Evolutionary conservation across 1,140 invertebrate species (phyloP), one percentile per base, ranked within the genome.

Genomic region (Scaptomyza graminum): DNA sequence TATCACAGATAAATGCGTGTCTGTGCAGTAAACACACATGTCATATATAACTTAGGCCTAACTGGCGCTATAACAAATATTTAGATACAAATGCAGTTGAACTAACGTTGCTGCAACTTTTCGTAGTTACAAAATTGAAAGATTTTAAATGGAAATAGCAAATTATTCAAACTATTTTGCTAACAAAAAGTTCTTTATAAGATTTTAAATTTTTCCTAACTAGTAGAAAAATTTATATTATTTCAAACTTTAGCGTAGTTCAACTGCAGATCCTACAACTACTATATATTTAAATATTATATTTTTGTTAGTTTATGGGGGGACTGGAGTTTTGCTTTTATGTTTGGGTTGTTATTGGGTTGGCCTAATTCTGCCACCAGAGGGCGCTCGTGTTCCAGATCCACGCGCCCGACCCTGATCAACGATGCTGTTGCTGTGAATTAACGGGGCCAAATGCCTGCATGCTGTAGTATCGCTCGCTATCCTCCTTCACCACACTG

Each of bases 401-500:
- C 83, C 83, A 88, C 76, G 83, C 83, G 73, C 83, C 83, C 83
- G 83, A 88, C 79, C 67, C 84, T 83, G 82, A 81, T 88, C 84
- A 88, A 84, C 84, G 84, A 77, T 88, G 89, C 74, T 90, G 88
- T 49, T 90, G 88, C 63, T 90, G 81, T 7, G 81, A 66, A 76
- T 83, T 89, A 7, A 65, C 51, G 11, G 92, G 88, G 3, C 93
- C 92, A 57, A 94, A 91, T 1, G 94, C 94, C 76, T 95, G 95
- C 49, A 96, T 92, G 11, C 95, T 95, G 74, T 94, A 95, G 75
- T 95, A 95, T 59, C 94, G 92, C 44, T 93, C 92, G 50, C 94
- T 93, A 79, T 96, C 96, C 52, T 94, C 93, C 13, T 93, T 92
- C 63, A 96, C 95, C 9, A 97, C 94, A 68, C 94, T 96, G 25